Evolutionary conservation across 2,888 invertebrate species (phyloP).

Genomic region (Cerastis rubricosa): DNA sequence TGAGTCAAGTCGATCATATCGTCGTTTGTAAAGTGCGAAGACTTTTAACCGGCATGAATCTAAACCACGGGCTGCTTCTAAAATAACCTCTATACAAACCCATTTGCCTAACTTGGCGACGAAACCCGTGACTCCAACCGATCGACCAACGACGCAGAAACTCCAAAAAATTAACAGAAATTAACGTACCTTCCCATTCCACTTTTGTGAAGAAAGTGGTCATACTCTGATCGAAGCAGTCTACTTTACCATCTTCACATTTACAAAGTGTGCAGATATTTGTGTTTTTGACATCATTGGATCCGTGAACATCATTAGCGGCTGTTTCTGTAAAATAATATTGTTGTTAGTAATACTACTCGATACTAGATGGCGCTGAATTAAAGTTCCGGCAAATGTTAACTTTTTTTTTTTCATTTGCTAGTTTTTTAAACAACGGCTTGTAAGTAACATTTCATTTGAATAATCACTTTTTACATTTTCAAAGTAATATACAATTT

Average conservation of each 20-base stretch:
- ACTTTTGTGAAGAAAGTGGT: slow-evolving; percentile 87
- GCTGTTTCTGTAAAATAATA: slow-evolving; percentile 54
- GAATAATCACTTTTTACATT: not conserved
- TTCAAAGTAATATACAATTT: not conserved
- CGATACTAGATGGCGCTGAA: slow-evolving; percentile 71
- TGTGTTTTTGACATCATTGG: slow-evolving; percentile 66
- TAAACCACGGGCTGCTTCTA: not conserved
- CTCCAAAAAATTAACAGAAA: not conserved
- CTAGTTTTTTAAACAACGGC: not conserved
- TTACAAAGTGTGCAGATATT: slow-evolving; percentile 90
- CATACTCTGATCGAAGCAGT: slow-evolving; percentile 90
- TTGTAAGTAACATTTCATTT: not conserved
- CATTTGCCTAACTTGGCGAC: not conserved
- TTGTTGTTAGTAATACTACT: slow-evolving; percentile 69
- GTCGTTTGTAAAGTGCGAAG: not conserved
- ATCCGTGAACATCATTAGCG: not conserved
- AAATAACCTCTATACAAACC: not conserved
- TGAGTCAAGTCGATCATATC: not conserved
- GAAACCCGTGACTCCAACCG: not conserved
- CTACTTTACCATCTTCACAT: slow-evolving; percentile 87
- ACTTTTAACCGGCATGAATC: not conserved
- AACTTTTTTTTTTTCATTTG: not conserved
- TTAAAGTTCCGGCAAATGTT: not conserved
- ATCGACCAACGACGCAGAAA: not conserved
- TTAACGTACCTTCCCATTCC: slow-evolving; percentile 89